These are phyloP conservation scores for Bombus ignitus DNA, from an alignment of 1,140 invertebrate species.

Conservation along the genomic window DNA sequence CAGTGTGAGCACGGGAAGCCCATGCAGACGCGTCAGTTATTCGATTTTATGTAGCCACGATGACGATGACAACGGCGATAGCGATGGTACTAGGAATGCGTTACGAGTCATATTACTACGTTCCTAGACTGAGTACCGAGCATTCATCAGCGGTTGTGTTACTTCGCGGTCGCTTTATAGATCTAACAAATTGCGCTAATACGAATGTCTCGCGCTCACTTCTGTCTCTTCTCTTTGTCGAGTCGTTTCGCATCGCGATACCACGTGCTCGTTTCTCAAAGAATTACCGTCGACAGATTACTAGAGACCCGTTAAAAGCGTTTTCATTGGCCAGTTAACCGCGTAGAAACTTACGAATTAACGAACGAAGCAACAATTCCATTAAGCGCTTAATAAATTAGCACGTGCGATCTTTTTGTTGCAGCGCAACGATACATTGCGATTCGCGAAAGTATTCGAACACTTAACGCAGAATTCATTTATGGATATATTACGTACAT, in stretches of 20 bases:
- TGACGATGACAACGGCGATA: slow-evolving; percentile 22
- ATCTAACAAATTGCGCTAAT: slow-evolving; percentile 59
- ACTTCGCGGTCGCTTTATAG: slow-evolving; percentile 60
- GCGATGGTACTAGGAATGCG: slow-evolving; percentile 37
- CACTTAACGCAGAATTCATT: too few relatives aligned
- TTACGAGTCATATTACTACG: slow-evolving; percentile 56
- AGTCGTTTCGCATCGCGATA: background rate
- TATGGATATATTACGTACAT: too few relatives aligned
- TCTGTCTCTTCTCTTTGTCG: slow-evolving; percentile 4
- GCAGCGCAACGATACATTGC: too few relatives aligned
- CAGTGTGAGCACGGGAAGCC: slow-evolving; percentile 18
- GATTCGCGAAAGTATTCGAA: too few relatives aligned
- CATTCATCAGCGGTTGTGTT: slow-evolving; percentile 56
- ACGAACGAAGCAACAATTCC: too few relatives aligned
- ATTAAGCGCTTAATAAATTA: too few relatives aligned
- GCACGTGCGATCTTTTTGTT: background rate
- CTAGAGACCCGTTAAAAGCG: slow-evolving; percentile 25
- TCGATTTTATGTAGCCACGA: slow-evolving; percentile 52
- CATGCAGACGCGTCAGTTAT: slow-evolving; percentile 32
- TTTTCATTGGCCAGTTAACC: slow-evolving; percentile 16
- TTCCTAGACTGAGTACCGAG: slow-evolving; percentile 1
- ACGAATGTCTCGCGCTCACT: slow-evolving; percentile 29
- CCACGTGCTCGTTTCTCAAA: too few relatives aligned
- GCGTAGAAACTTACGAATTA: too few relatives aligned
- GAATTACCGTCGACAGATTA: too few relatives aligned